A percentile compares a stretch with the other conserved stretches of the same genome.
phyloP scores from a whole-genome alignment of 64 coral and sea anemone genomes.

The Stylophora pistillata region DNA sequence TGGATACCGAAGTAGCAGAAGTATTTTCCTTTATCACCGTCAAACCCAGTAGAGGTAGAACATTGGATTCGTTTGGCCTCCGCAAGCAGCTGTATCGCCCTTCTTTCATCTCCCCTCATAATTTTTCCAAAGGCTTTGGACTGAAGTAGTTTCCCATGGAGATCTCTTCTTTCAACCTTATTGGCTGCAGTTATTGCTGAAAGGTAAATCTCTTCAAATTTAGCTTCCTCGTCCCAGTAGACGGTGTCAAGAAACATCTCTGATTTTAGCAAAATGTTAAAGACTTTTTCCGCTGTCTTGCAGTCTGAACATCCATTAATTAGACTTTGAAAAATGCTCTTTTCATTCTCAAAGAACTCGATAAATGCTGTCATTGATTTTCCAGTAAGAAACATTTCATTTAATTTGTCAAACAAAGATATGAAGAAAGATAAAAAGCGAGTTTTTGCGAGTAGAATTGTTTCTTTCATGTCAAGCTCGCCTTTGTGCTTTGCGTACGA shows the following conservation, averaged over 20 bases:
- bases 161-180: background rate
- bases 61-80: background rate
- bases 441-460: background rate
- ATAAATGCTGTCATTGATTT: background rate
- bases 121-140: background rate
- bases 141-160: background rate
- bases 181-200: background rate
- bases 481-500: background rate
- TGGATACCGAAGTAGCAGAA: background rate
- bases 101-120: background rate
- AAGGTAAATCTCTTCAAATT: background rate
- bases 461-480: background rate
- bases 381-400: background rate
- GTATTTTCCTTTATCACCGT: background rate
- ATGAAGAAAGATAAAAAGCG: background rate
- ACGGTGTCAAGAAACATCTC: background rate
- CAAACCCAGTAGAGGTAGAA: background rate
- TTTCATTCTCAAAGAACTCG: conserved; percentile 15
- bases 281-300: background rate
- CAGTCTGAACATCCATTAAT: background rate
- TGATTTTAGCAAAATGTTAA: background rate
- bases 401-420: background rate
- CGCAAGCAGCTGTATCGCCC: background rate
- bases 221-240: background rate
- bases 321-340: background rate